Conservation (phyloP, 2,113 vertebrate species). For the Sigmodon hispidus region DNA sequence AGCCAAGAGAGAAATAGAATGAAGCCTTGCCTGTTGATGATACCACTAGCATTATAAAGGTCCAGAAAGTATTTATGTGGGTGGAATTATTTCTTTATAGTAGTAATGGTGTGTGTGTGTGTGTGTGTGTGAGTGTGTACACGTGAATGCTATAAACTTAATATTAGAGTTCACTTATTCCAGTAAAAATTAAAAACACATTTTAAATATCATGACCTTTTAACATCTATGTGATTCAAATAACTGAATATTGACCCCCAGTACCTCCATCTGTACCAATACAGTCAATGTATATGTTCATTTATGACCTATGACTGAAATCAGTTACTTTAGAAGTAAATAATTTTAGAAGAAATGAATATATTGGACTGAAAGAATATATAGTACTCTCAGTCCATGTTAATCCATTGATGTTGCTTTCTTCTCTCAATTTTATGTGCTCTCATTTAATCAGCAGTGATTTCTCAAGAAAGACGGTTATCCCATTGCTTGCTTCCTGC, state of each 20-base stretch:
- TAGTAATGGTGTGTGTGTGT: neutral
- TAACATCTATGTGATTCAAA: neutral
- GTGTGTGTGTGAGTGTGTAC: neutral
- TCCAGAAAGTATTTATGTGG: neutral
- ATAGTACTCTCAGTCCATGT: neutral
- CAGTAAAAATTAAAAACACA: neutral
- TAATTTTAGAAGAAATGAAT: constrained; percentile 21
- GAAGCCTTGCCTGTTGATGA: neutral
- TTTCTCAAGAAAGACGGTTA: constrained; percentile 17
- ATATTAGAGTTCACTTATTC: neutral
- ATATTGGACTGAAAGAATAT: neutral
- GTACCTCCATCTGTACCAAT: neutral
- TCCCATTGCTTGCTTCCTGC: neutral
- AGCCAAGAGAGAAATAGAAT: neutral
- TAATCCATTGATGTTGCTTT: constrained; percentile 37
- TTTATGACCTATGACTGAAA: neutral
- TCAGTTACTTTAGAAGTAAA: constrained; percentile 40
- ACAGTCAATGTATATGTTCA: neutral
- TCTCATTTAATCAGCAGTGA: constrained; percentile 22
- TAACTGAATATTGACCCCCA: neutral
- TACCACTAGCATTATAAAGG: neutral
- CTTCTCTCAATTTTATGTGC: neutral
- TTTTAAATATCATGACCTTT: neutral
- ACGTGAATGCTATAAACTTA: neutral
- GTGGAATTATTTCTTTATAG: neutral